phyloP scores from a whole-genome alignment of 2,113 vertebrate species.

The Ctenodactylus gundi region DNA sequence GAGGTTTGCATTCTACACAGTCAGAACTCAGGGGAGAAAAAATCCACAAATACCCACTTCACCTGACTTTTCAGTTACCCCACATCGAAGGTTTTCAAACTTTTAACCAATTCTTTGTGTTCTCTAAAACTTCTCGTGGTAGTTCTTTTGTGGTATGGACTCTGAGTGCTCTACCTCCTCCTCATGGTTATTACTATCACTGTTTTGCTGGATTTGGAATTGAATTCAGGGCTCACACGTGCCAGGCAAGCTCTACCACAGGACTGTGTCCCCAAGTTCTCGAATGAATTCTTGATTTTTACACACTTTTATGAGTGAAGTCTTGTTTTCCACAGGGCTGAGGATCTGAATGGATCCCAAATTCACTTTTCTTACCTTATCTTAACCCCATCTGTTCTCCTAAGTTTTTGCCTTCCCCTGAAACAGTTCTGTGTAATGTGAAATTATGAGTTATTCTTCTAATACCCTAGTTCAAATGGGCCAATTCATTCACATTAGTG shows the following conservation, averaged over 20 bases:
- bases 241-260: not conserved
- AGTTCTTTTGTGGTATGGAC: not conserved
- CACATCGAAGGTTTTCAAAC: not conserved
- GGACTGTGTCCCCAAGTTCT: not conserved
- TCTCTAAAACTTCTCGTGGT: not conserved
- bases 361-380: not conserved
- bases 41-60: accelerated
- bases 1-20: not conserved
- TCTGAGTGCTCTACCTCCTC: not conserved
- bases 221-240: not conserved
- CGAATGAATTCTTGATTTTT: not conserved
- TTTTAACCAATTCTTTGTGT: not conserved
- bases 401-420: not conserved
- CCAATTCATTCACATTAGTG: not conserved
- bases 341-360: not conserved
- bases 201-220: not conserved
- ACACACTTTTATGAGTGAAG: not conserved
- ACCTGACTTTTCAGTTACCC: not conserved
- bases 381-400: not conserved
- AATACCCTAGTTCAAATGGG: not conserved
- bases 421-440: not conserved
- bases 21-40: not conserved
- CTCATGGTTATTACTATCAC: not conserved
- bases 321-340: not conserved
- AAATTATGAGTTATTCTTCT: not conserved